Percentiles rank a stretch among this genome's conserved stretches.
Conservation (phyloP, 2,113 vertebrate species). For the Jaculus jaculus region DNA sequence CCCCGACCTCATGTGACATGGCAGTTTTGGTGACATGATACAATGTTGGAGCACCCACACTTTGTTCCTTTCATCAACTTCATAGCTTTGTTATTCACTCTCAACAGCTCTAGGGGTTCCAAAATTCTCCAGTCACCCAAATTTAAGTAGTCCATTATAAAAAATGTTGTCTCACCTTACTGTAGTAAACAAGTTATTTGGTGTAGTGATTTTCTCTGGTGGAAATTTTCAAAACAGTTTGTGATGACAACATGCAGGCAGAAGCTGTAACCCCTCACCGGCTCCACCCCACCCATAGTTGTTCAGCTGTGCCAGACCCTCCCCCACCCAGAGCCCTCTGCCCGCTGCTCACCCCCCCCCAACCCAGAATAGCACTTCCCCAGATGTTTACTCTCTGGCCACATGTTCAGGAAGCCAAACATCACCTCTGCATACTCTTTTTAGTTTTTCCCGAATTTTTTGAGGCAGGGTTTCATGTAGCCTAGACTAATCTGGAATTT, state of each 20-base stretch:
- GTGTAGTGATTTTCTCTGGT: not conserved
- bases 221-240: not conserved
- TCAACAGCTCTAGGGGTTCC: conserved; percentile 35
- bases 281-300: not conserved
- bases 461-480: not conserved
- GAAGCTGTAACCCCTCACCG: not conserved
- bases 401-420: not conserved
- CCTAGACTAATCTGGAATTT: not conserved
- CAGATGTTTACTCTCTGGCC: not conserved
- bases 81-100: conserved; percentile 32
- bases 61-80: conserved; percentile 37
- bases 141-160: conserved; percentile 40
- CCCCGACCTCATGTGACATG: not conserved
- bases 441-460: not conserved
- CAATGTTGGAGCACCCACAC: not conserved
- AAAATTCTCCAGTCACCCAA: not conserved
- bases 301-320: not conserved
- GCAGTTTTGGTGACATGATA: not conserved
- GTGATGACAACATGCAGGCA: not conserved
- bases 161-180: not conserved
- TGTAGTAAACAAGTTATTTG: not conserved
- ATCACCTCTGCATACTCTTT: too few species aligned
- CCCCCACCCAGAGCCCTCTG: not conserved
- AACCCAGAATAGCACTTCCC: not conserved
- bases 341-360: not conserved